Base-by-base conservation (phyloP, 2,797 vertebrate species). In the Intellagama lesueurii region DNA sequence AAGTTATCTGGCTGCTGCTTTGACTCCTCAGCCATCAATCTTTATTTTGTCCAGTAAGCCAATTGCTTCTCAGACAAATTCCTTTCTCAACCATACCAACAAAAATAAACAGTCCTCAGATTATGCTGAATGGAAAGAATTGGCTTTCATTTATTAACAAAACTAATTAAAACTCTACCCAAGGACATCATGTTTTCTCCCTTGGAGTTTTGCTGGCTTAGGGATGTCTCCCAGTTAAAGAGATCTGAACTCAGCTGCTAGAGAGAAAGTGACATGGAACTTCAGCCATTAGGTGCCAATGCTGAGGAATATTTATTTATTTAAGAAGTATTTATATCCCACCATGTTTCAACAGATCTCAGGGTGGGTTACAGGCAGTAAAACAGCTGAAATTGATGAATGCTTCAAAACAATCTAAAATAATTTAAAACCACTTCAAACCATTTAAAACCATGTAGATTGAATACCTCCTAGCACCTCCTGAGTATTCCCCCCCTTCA, bases 21-120 rank as follows among this genome's bases (percentile, higher is more conserved):
- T 90, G 89, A 90, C 85, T 90, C 70, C 79, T 82, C 68, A 77
- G 77, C 72, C 73, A 90, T 90, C 85, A 90, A 90, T 90, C 89
- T 90, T 90, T 90, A 90, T 87, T 90, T 87, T 78, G 85, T 79
- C 85, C 85, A 87, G 85, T 90, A 83, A 90, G 79, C 80, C 85
- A 90, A 87, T 90, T 87, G 85, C 89, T 90, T 75, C 81, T 83
- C n/a, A 73, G 35, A 77, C 89, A 90, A 90, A 86, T 90, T 86
- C 89, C 85, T 86, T 87, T 86, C 89, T 82, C 73, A 87, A 56
- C 85, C 85, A 87, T 87, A 87, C 79, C 72, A 90, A 80, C 32
- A 87, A 90, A 90, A 90, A 90, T 90, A 87, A 87, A 90, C 85
- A 90, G 60, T 69, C 22, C 60, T 66, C 49, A 90, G 66, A 87